Percentiles rank a stretch among this genome's conserved stretches.
phyloP scores from a whole-genome alignment of 2,113 vertebrate genomes.

The Struthidea cinerea region DNA sequence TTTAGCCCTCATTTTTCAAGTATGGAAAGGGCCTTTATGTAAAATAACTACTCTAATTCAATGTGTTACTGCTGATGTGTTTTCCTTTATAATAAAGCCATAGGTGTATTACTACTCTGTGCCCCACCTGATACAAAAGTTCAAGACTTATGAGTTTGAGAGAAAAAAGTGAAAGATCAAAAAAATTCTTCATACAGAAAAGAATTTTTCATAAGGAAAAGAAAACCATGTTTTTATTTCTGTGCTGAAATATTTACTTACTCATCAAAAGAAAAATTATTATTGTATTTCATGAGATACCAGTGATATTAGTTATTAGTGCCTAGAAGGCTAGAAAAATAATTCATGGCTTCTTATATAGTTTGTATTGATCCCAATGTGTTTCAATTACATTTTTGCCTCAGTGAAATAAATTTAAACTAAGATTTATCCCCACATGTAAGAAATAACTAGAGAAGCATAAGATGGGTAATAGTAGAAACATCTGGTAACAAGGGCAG shows the following conservation, averaged over 20 bases:
- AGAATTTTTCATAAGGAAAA: not conserved
- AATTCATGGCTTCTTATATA: conserved; percentile 24
- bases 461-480: not conserved
- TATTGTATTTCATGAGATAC: not conserved
- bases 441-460: not conserved
- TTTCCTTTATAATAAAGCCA: not conserved
- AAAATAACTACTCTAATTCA: not conserved
- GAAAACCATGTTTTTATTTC: not conserved
- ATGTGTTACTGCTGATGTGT: not conserved
- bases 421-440: conserved; percentile 11
- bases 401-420: conserved; percentile 52
- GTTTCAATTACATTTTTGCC: conserved; percentile 47
- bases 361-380: conserved; percentile 33
- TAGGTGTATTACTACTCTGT: not conserved
- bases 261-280: conserved; percentile 31
- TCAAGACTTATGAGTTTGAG: not conserved
- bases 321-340: conserved; percentile 3
- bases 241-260: not conserved
- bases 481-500: not conserved
- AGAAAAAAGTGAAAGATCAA: not conserved
- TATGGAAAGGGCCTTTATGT: not conserved
- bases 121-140: not conserved
- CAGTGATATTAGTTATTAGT: conserved; percentile 14
- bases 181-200: conserved; percentile 3
- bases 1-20: not conserved